Evolutionary conservation across 92 coral and sea anemone genomes (phyloP), one percentile per base, ranked within the genome.

Genomic region (Meandrina meandrites): DNA sequence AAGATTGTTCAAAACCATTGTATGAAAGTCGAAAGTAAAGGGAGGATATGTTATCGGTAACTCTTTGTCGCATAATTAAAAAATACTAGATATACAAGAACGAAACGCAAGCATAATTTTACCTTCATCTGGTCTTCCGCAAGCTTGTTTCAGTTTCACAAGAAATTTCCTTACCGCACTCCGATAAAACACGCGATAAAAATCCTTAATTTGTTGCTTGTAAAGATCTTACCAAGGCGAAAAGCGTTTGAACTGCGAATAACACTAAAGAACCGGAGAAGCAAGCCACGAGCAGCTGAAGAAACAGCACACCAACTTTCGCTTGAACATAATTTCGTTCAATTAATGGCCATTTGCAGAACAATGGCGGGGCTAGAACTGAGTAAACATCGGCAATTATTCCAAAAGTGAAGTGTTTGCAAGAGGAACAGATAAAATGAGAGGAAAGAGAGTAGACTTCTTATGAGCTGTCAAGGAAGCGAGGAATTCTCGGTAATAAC

Each of bases 341-440:
- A 95, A 95, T 95, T 95, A 95, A 95, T 92, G 96, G 87, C 96
- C 95, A 95, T 95, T 95, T 91, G 96, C 76, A 87, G 91, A 93
- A 95, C 98, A 95, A 95, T 93, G 79, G 89, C 85, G 37, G 86
- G 76, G 93, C 93, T 84, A 87, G 94, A 89, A 93, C 96, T 95
- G 96, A 73, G 93, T 95, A 91, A 95, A 95, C 98, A 95, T 45
- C 75, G 92, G 86, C 89, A 93, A 95, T 95, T 95, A 93, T 93
- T 91, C 95, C 88, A 69, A 90, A 75, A 80, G 98, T 88, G 90
- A 89, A 81, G 88, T 93, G 98, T 89, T 94, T 93, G 88, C 95
- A 82, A 89, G 98, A 85, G 94, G 72, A 81, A 79, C 86, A 82
- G 89, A 73, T 82, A 86, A 90, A 87, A 84, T 91, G 88, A 82